phyloP scores from a whole-genome alignment of 2,113 vertebrate genomes.

The Vireo altiloquus region DNA sequence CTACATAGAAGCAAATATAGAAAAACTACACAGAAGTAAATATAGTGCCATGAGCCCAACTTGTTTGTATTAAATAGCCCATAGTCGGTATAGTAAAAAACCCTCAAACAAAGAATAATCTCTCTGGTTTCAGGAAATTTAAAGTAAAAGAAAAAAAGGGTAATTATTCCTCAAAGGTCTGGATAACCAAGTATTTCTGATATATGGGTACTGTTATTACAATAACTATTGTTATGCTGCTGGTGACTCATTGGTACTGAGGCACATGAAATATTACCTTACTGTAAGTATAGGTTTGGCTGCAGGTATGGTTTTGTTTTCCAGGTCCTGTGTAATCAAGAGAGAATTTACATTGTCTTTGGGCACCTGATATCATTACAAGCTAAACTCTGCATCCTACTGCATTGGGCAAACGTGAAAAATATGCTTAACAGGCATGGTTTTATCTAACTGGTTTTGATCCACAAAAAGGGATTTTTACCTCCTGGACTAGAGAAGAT shows the following conservation, averaged over 20 bases:
- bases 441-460: not conserved
- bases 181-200: not conserved
- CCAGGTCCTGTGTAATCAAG: not conserved
- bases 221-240: not conserved
- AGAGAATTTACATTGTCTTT: not conserved
- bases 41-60: conserved; percentile 3
- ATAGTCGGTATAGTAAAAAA: not conserved
- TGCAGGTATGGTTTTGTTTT: not conserved
- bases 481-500: not conserved
- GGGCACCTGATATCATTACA: not conserved
- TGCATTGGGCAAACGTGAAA: not conserved
- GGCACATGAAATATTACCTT: not conserved
- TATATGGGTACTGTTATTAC: not conserved
- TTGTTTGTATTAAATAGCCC: not conserved
- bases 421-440: not conserved
- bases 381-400: not conserved
- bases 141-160: not conserved
- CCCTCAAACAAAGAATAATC: not conserved
- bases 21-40: not conserved
- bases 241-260: not conserved
- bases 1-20: not conserved
- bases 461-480: not conserved
- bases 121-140: not conserved
- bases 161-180: not conserved
- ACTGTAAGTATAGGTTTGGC: not conserved